Evolutionary conservation across 1,140 invertebrate species (phyloP), one percentile per base, ranked within the genome.

Genomic region (Pseudomyrmex pallidus): DNA sequence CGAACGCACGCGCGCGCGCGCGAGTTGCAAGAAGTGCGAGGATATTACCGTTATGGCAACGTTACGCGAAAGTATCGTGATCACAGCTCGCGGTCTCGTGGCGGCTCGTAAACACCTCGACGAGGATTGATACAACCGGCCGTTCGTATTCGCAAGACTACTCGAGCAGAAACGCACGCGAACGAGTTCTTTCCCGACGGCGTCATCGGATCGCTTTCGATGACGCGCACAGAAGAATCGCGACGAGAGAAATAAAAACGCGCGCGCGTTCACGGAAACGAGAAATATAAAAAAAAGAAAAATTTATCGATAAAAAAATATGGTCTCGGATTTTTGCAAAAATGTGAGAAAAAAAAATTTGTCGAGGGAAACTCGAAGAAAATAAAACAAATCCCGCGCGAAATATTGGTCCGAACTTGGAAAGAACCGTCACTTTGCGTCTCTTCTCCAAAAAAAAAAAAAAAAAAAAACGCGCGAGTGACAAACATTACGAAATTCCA

Each of bases 31-130:
- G 10, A 13, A 12, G 50, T 12, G 52, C 9, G 17, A 5, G 48
- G 74, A 70, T 35, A 35, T 80, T 87, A 87, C 86, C 86, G 85
- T 87, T 87, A 87, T 50, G 54, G 76, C 66, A 17, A 80, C 22
- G 61, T 56, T 74, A 74, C 57, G 59, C 52, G 61, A 25, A 57
- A 44, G 17, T 52, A n/a, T 46, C 44, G 20, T 56, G 52, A 68
- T 64, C 56, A 17, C 46, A 48, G 35, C 35, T 17, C 82, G 57
- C 22, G 22, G 74, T 57, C 35, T 35, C 77, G 70, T 22, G 82
- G 61, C 56, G 74, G 56, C 56, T 46, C 17, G 63, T 50, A 57
- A 67, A 68, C 74, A 77, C 63, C 35, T 67, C 10, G 63, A 68
- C 20, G 25, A 22, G 54, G 63, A 64, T 66, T 57, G 46, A 74